Evolutionary conservation across 2,113 vertebrate species (phyloP), one percentile per base, ranked within the genome.

Genomic region (Lycaon pictus): DNA sequence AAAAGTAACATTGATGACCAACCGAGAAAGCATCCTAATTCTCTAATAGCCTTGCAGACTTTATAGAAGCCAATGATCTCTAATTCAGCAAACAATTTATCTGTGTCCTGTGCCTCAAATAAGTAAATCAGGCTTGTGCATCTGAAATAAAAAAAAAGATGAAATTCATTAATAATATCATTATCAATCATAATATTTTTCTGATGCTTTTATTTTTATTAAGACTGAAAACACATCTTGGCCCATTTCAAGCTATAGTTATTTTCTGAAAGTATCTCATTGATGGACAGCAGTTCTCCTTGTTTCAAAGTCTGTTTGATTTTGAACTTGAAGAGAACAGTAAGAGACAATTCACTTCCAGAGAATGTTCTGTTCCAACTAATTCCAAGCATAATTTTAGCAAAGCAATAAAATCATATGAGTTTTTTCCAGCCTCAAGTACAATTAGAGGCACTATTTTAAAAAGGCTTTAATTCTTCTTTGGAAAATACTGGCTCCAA

Each of bases 231-330:
- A 89, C 9, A 80, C 4, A 84, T 77, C 10, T 55, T 84, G 43
- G 5, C 48, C 16, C 2, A 76, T 88, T 96, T 93, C 12, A 94
- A 43, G 53, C 8, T 90, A 23, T 32, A 86, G 43, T 69, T 85
- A 88, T 67, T 95, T 96, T 96, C 53, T 77, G 35, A 91, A 94
- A 95, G 20, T 11, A 93, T 94, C 74, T 95, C 17, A 94, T 92
- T 43, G 85, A 4, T 90, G 48, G 58, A 53, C 53, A 67, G 27
- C 84, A 72, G 79, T 20, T 79, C n/a, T 84, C 19, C 48, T 94
- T 32, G 29, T 72, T 92, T 85, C 58, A 80, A 93, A 94, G 43
- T 35, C 71, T 56, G 23, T 89, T 62, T 62, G 62, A 23, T 93
- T 88, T 82, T 90, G 71, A 95, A 97, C 87, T 71, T 69, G 53